Conservation (phyloP, 2,113 vertebrate species). For the Oryzias javanicus region DNA sequence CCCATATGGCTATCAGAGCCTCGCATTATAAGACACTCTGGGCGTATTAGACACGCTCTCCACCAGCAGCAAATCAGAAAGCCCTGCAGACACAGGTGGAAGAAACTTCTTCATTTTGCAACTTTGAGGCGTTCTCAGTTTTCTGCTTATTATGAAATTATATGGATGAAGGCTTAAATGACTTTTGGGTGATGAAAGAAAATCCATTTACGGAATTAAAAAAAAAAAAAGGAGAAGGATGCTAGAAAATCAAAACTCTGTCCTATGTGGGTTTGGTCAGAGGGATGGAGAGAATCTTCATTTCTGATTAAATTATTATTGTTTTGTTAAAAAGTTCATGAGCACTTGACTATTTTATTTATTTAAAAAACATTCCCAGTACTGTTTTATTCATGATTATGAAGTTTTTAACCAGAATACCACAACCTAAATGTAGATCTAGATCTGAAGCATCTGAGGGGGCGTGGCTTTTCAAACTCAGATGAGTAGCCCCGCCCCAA, state of each 20-base stretch:
- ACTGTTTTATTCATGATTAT: too few relatives aligned
- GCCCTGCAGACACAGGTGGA: conserved; percentile 62
- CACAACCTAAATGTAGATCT: too few relatives aligned
- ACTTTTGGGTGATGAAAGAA: conserved; percentile 7
- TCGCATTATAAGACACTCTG: conserved; percentile 65
- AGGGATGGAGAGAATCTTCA: not conserved
- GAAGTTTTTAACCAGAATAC: too few relatives aligned
- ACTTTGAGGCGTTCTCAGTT: conserved; percentile 42
- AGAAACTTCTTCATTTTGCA: conserved; percentile 47
- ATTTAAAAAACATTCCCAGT: too few relatives aligned
- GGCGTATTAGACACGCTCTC: conserved; percentile 52
- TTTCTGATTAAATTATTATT: too few relatives aligned
- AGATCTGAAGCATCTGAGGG: too few relatives aligned
- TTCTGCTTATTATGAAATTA: conserved; percentile 24
- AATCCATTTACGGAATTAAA: conserved; percentile 6
- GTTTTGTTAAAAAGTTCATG: too few relatives aligned
- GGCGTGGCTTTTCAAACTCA: too few relatives aligned
- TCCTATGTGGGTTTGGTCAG: not conserved
- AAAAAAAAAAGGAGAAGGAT: not conserved
- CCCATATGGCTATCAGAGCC: conserved; percentile 69
- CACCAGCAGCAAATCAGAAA: conserved; percentile 29
- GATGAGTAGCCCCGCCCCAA: too few relatives aligned
- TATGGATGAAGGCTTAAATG: not conserved
- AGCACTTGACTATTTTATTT: too few relatives aligned
- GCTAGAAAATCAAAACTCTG: not conserved